Percentiles rank a stretch among this genome's conserved stretches.
Conservation (phyloP, 2,888 invertebrate species). For the Andrena marginata region DNA sequence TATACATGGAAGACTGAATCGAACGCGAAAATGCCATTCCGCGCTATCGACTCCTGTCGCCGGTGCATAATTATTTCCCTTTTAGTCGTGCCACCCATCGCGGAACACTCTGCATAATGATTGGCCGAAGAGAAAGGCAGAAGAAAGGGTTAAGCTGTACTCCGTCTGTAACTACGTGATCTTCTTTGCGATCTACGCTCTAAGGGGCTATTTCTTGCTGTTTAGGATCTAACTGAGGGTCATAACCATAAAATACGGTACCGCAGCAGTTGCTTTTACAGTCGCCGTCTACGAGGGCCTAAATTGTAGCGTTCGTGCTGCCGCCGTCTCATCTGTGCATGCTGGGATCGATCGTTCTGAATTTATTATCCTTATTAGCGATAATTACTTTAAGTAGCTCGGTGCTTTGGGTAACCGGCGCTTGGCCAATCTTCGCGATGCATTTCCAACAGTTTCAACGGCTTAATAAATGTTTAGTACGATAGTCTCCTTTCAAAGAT, state of each 20-base stretch:
- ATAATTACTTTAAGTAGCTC: slow-evolving; percentile 50
- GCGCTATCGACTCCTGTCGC: no score
- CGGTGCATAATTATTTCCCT: not conserved
- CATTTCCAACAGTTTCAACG: not conserved
- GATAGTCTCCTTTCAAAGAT: not conserved
- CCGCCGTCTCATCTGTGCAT: slow-evolving; percentile 60
- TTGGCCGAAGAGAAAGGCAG: slow-evolving; percentile 21
- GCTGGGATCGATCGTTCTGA: slow-evolving; percentile 59
- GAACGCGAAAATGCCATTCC: no score
- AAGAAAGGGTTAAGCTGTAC: slow-evolving; percentile 48
- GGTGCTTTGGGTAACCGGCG: slow-evolving; percentile 1
- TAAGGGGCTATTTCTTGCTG: slow-evolving; percentile 50
- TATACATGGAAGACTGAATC: not conserved
- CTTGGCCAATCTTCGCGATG: not conserved
- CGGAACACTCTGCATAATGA: not conserved
- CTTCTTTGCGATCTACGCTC: slow-evolving; percentile 36
- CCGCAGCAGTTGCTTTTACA: slow-evolving; percentile 50
- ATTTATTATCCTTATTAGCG: slow-evolving; percentile 57
- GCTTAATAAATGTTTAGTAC: slow-evolving; percentile 44
- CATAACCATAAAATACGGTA: slow-evolving; percentile 59
- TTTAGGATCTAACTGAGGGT: slow-evolving; percentile 58
- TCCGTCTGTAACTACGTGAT: slow-evolving; percentile 34
- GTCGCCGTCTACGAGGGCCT: slow-evolving; percentile 58
- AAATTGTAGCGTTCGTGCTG: slow-evolving; percentile 71
- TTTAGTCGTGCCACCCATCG: not conserved